Percentiles rank a stretch among this genome's conserved stretches.
Evolutionary conservation across 2,888 invertebrate genomes (phyloP).

Genomic region (Apamea sordens): DNA sequence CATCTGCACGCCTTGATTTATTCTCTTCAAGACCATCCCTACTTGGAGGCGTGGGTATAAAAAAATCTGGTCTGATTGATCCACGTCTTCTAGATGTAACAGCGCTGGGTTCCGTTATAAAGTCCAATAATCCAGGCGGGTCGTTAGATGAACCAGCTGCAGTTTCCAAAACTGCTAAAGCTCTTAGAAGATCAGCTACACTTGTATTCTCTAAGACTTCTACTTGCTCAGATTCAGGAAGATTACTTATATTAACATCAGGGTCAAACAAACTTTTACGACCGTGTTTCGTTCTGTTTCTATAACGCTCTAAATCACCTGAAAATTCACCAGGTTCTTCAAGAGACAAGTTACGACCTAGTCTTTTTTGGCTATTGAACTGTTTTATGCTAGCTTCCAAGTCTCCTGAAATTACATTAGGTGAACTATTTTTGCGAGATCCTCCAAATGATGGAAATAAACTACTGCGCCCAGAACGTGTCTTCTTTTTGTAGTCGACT

Average conservation of each 20-base stretch:
- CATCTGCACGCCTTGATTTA: constrained; percentile 60
- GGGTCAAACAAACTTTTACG: constrained; percentile 87
- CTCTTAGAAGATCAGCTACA: constrained; percentile 94
- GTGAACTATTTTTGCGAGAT: constrained; percentile 81
- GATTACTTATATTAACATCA: constrained; percentile 81
- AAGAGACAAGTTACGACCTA: constrained; percentile 78
- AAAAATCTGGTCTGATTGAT: constrained; percentile 82
- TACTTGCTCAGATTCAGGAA: constrained; percentile 87
- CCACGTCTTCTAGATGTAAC: constrained; percentile 78
- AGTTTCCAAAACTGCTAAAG: constrained; percentile 92
- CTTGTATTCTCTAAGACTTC: constrained; percentile 95
- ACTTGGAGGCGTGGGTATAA: constrained; percentile 73
- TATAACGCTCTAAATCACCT: constrained; percentile 83
- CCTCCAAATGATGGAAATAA: constrained; percentile 86
- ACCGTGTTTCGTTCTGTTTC: constrained; percentile 83
- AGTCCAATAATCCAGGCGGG: constrained; percentile 76
- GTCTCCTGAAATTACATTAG: constrained; percentile 76
- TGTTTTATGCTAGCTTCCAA: constrained; percentile 85
- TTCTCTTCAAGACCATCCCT: constrained; percentile 77
- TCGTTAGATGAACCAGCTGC: constrained; percentile 72
- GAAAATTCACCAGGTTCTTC: constrained; percentile 77
- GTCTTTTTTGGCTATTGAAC: constrained; percentile 81
- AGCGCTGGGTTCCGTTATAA: constrained; percentile 73
- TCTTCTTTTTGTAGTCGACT: constrained; percentile 85
- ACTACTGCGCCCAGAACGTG: constrained; percentile 81